Base-by-base conservation (phyloP, 2,888 invertebrate species). In the Sturmia bella region DNA sequence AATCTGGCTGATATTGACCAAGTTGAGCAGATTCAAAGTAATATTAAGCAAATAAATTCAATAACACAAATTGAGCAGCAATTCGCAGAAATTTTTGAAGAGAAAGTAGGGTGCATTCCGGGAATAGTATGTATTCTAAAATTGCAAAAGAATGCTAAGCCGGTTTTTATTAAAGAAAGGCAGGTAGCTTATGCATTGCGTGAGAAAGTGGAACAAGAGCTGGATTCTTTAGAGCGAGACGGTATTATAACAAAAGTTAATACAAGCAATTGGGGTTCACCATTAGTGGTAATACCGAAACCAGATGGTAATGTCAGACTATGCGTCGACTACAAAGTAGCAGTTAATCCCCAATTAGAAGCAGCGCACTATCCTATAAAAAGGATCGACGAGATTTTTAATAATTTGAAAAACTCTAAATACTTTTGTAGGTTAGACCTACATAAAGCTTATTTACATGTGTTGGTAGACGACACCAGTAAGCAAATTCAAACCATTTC, bases 361-460 rank as follows among this genome's bases (percentile, higher is more conserved):
- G 17, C 39, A 17, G 50, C 77, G 12, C 57, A 77, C 41, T 84
- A 83, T 19, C 61, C 43, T 11, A 69, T 61, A 1, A 59, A 56
- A 39, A 56, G 2, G 17, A 37, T 56, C 6, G 37, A 32, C 9
- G n/a, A 54, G 17, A 27, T 54, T 15, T 54, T 54, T 32, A 4
- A 54, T 12, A 54, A 3, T 4, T 2, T 77, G 56, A 69, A 73
- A 32, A 83, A 85, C 61, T 84, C 85, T 1, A 81, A 66, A 69
- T 86, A 83, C 57, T 87, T 86, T 76, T 87, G 87, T 59, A 59
- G 74, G 54, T 59, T 87, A 6, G 86, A 87, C 70, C 52, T 87
- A 3, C 86, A 73, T 57, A 86, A 87, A 68, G 86, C 86, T 24
- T 87, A 87, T 80, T 57, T 86, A 37, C 84, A 83, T 54, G 74